phyloP scores from a whole-genome alignment of 2,888 invertebrate genomes.

The Vanessa cardui region DNA sequence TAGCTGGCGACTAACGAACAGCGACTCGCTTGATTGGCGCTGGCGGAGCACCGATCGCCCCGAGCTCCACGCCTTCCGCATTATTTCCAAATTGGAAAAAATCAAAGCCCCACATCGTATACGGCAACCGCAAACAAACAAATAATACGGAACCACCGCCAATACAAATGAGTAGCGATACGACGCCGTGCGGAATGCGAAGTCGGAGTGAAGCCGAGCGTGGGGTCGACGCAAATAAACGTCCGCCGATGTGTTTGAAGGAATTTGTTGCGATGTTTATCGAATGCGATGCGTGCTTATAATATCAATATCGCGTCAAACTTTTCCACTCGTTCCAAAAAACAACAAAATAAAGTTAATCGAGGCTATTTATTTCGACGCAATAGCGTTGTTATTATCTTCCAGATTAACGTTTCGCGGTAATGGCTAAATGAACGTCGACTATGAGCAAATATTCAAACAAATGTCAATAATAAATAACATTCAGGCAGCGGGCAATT shows the following conservation, averaged over 20 bases:
- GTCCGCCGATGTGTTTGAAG: constrained; percentile 77
- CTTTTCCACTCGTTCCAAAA: constrained; percentile 13
- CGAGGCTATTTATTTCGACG: not conserved
- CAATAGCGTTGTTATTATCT: constrained; percentile 5
- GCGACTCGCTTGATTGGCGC: constrained; percentile 71
- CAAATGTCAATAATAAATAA: constrained; percentile 78
- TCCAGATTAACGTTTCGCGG: constrained; percentile 1
- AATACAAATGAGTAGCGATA: constrained; percentile 80
- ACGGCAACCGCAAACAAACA: constrained; percentile 79
- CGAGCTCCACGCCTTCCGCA: constrained; percentile 70
- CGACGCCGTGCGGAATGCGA: constrained; percentile 66
- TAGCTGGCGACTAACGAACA: constrained; percentile 65
- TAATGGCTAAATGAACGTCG: constrained; percentile 51
- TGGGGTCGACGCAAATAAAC: constrained; percentile 75
- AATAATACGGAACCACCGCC: constrained; percentile 77
- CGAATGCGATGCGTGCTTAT: constrained; percentile 68
- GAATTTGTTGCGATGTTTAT: constrained; percentile 80
- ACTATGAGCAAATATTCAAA: constrained; percentile 64
- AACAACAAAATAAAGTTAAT: constrained; percentile 6
- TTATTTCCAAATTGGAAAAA: constrained; percentile 80
- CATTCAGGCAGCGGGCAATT: constrained; percentile 65
- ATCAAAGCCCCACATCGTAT: constrained; percentile 77
- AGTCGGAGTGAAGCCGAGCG: constrained; percentile 70
- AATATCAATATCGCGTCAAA: constrained; percentile 57
- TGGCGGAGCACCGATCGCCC: constrained; percentile 62